Base-by-base conservation (phyloP, 2,888 invertebrate species). In the Agapostemon virescens region DNA sequence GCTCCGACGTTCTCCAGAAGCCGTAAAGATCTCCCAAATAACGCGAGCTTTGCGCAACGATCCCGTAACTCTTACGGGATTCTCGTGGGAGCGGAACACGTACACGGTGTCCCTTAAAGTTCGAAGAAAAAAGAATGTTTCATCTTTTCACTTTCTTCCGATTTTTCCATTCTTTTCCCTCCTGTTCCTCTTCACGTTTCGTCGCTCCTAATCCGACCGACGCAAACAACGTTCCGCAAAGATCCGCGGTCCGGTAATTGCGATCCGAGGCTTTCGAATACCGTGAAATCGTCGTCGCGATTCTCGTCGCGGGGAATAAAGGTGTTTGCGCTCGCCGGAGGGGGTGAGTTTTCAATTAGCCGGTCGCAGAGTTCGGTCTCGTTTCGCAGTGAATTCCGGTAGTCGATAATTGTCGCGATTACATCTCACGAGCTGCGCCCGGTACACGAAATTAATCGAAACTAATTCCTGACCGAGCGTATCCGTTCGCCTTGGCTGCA, bases 381-480 rank as follows among this genome's bases (percentile, higher is more conserved):
- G 55, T 26, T 42, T 33, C 30, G 15, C 23, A 23, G 49, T 5
- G 26, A 33, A 70, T 63, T 38, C 38, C 36, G 15, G 30, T 17
- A 20, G 45, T n/a, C 11, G 58, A 49, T 61, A 68, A 63, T 69
- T 15, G 61, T 64, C 55, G 71, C 36, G 64, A 76, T 72, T 30
- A 55, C 67, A 58, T 49, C 26, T 17, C 45, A 20, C 58, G 64
- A 23, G 13, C 6, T 20, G 49, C 49, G 26, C 38, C n/a, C n/a
- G 15, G 23, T 30, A 7, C 30, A 11, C 13, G 20, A 33, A 64
- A 74, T 71, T 76, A 55, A 63, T 73, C 52, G 68, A 49, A 73
- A 52, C 30, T 40, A 55, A 74, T 74, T 52, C 52, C 52, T 26
- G n/a, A 17, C 45, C 17, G 38, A 74, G 70, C 52, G 45, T 33